These are phyloP conservation scores for Galeopterus variegatus DNA, from an alignment of 2,113 vertebrate species.

Conservation along the genomic window DNA sequence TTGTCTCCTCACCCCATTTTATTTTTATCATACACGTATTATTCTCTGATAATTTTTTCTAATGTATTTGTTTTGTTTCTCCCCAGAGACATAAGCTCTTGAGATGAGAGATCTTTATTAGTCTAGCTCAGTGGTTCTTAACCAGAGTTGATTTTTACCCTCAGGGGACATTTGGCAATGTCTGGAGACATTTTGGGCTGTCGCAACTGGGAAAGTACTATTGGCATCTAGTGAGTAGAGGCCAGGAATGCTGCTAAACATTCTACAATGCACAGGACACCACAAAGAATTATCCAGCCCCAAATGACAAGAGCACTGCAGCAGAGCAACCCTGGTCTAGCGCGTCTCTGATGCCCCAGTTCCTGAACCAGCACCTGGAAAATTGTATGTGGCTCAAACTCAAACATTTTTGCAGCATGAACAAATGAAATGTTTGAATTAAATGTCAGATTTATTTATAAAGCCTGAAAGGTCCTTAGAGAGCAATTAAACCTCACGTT, in stretches of 20 bases:
- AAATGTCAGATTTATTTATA: conserved; percentile 52
- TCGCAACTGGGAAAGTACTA: not conserved
- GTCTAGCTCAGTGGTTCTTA: not conserved
- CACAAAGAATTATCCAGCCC: not conserved
- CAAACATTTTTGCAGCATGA: conserved; percentile 54
- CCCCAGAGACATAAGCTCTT: not conserved
- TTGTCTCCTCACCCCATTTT: not conserved
- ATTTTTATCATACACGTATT: not conserved
- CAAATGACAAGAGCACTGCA: not conserved
- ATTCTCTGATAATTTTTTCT: not conserved
- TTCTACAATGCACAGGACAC: too few species aligned
- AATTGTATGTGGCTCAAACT: not conserved
- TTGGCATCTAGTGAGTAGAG: not conserved
- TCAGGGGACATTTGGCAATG: not conserved
- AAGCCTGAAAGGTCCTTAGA: conserved; percentile 20
- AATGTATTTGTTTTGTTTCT: not conserved
- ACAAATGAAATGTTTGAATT: conserved; percentile 58
- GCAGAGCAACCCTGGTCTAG: not conserved
- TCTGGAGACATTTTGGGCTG: not conserved
- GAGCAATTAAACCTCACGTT: conserved; percentile 45
- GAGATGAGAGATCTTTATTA: not conserved
- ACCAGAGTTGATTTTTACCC: not conserved
- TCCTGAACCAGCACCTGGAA: not conserved
- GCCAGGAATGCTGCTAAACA: not conserved
- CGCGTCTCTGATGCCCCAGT: not conserved